Evolutionary conservation across 2,888 invertebrate species (phyloP).

Genomic region (Ichneumoninae sp.): DNA sequence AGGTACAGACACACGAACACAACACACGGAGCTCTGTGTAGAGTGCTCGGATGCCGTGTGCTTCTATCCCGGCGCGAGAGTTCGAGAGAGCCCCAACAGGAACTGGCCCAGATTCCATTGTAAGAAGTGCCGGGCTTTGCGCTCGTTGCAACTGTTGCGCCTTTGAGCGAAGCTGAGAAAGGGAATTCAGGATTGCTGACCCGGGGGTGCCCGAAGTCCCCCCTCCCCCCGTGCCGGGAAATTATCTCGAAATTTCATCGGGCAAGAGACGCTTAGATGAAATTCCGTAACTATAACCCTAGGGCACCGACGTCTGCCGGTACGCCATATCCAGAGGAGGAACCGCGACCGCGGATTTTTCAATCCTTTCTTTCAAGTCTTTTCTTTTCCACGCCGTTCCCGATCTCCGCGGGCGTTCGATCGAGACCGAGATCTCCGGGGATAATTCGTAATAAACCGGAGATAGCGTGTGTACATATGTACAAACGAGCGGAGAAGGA

Average conservation of each 20-base stretch:
- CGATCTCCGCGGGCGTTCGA: constrained; percentile 1
- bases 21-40: neutral
- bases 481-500: constrained; percentile 73
- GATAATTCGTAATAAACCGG: constrained; percentile 55
- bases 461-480: neutral
- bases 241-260: constrained; percentile 77
- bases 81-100: constrained; percentile 66
- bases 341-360: constrained; percentile 36
- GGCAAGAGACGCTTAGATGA: constrained; percentile 64
- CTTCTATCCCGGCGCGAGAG: constrained; percentile 55
- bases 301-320: constrained; percentile 27
- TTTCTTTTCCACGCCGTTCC: neutral
- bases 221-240: constrained; percentile 30
- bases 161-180: constrained; percentile 50
- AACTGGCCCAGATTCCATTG: constrained; percentile 75
- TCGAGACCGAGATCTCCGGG: constrained; percentile 51
- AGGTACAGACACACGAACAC: constrained; percentile 6
- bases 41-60: constrained; percentile 48
- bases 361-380: constrained; percentile 9
- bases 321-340: constrained; percentile 39
- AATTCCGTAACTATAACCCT: constrained; percentile 65
- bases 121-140: constrained; percentile 55
- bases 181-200: constrained; percentile 61
- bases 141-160: constrained; percentile 46
- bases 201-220: constrained; percentile 52